These are phyloP conservation scores for Odontamblyopus lacepedii DNA, from an alignment of 2,797 vertebrate genomes.

Conservation along the genomic window DNA sequence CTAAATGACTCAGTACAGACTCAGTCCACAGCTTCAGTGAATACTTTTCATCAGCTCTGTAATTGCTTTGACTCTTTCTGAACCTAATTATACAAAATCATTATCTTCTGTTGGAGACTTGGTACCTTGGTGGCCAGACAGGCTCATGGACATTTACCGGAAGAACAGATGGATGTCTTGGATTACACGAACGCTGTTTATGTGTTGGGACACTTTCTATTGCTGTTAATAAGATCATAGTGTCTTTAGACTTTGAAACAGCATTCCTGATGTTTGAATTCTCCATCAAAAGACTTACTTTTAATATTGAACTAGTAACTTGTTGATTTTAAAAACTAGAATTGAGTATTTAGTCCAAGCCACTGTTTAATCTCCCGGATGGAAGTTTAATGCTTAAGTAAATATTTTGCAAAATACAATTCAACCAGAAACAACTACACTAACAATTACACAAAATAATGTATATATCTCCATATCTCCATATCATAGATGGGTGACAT, in stretches of 20 bases:
- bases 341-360: too few species aligned
- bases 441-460: not conserved
- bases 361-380: too few species aligned
- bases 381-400: too few species aligned
- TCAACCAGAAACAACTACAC: not conserved
- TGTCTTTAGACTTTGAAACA: not conserved
- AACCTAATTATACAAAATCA: conserved; percentile 58
- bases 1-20: conserved; percentile 36
- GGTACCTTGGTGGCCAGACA: conserved; percentile 8
- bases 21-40: conserved; percentile 30
- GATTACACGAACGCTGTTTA: not conserved
- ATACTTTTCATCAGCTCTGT: conserved; percentile 44
- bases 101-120: conserved; percentile 46
- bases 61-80: conserved; percentile 66
- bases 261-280: not conserved
- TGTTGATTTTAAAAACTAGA: not conserved
- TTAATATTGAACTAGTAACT: not conserved
- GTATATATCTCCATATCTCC: not conserved
- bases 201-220: not conserved
- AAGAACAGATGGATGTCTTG: not conserved
- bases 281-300: too few species aligned
- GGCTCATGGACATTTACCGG: not conserved
- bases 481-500: not conserved
- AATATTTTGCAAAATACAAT: not conserved
- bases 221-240: not conserved